Evolutionary conservation across 2,888 invertebrate species (phyloP), one percentile per base, ranked within the genome.

Genomic region (Agonopterix subpropinquella): DNA sequence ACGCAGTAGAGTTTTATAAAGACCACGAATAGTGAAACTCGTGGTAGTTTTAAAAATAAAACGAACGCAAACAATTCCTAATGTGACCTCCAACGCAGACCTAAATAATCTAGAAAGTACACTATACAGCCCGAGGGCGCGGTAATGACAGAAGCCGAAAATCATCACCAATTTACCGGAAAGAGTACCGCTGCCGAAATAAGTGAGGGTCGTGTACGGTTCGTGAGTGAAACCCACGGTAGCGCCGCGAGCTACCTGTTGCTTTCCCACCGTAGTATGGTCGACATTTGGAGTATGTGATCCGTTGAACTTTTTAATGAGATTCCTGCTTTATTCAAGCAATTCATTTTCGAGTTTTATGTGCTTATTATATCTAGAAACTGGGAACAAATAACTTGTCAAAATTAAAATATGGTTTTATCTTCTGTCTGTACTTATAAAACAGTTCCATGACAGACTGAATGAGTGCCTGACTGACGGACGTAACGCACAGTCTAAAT

Each of bases 91-190:
- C 28, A 61, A 62, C 72, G 61, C 57, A 53, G 71, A 75, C 61
- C 59, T 75, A 70, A 57, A 55, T 59, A 61, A 68, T 68, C 73
- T 79, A 74, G 77, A 82, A 78, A 73, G 73, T 69, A 64, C 70
- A 48, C 54, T 55, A 56, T 5, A 28, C 42, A 53, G 56, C 73
- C 73, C 56, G 50, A 49, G 60, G 75, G 69, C 65, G 57, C 65
- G 61, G 74, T 80, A 79, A 80, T 80, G 77, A 79, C 85, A 83
- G 84, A 79, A 85, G 84, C 78, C 80, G 77, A 81, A 82, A 80
- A 80, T 79, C 76, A 80, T 81, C 77, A 78, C 64, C 75, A 80
- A 85, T 82, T 82, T 80, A 75, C 73, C 58, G 62, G 66, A 73
- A 69, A 72, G 70, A 75, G 72, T 74, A 75, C 75, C 70, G 73